Percentiles rank a stretch among this genome's conserved stretches.
phyloP scores from a whole-genome alignment of 2,113 vertebrate genomes.

The Hyperopisus bebe region DNA sequence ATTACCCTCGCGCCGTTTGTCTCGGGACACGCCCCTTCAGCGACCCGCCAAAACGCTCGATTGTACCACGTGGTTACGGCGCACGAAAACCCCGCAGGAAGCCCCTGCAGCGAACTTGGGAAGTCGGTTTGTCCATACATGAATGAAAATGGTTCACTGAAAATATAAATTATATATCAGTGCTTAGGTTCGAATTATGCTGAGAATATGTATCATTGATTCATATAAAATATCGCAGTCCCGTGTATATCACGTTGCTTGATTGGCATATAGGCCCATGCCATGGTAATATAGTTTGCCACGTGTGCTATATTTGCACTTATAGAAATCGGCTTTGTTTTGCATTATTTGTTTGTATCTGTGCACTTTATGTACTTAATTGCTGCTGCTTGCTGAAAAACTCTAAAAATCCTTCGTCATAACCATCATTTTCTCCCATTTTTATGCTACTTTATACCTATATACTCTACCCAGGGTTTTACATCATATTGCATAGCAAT shows the following conservation, averaged over 20 bases:
- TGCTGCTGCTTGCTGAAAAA: neutral
- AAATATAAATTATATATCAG: no score
- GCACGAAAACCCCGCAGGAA: neutral
- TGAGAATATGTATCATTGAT: neutral
- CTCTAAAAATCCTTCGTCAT: neutral
- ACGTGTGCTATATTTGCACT: neutral
- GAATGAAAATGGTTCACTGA: neutral
- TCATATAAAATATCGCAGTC: neutral
- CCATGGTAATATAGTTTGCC: neutral
- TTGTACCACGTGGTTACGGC: neutral
- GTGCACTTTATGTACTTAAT: neutral
- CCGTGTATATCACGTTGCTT: neutral
- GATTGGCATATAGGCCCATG: neutral
- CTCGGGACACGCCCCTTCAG: neutral
- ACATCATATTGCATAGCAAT: neutral
- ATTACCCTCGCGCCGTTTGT: neutral
- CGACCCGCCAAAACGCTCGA: neutral
- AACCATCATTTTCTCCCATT: neutral
- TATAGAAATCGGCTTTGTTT: neutral
- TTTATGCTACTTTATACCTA: neutral
- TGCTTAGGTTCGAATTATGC: neutral
- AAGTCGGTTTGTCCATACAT: neutral
- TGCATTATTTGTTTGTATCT: neutral
- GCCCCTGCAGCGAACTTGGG: neutral
- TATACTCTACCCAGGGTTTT: neutral